A percentile compares a stretch with the other conserved stretches of the same genome.
phyloP scores from a whole-genome alignment of 2,888 invertebrate species.

The Mythimna albipuncta region DNA sequence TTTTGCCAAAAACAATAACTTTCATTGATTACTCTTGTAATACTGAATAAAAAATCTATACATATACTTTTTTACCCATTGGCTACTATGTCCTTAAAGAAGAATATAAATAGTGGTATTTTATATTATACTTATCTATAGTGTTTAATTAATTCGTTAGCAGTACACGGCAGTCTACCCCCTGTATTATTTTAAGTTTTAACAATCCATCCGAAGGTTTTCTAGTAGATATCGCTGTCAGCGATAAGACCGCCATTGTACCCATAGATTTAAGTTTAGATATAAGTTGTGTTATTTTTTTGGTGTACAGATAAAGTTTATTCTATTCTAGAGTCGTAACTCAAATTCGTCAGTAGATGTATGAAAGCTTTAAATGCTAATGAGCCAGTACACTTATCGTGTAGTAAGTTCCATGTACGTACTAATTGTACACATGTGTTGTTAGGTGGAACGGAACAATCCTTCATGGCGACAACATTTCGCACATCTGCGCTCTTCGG shows the following conservation, averaged over 20 bases:
- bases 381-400: constrained; percentile 46
- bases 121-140: too few relatives aligned
- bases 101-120: constrained; percentile 2
- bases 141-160: too few relatives aligned
- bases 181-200: too few relatives aligned
- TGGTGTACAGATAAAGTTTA: too few relatives aligned
- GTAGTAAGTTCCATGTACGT: constrained; percentile 52
- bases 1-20: constrained; percentile 50
- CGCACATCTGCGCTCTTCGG: constrained; percentile 84
- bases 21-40: constrained; percentile 31
- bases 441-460: constrained; percentile 79
- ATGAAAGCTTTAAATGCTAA: constrained; percentile 44
- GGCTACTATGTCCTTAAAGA: constrained; percentile 13
- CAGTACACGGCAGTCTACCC: too few relatives aligned
- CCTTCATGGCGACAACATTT: constrained; percentile 78
- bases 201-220: too few relatives aligned
- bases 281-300: too few relatives aligned
- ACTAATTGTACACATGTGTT: constrained; percentile 75
- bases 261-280: too few relatives aligned
- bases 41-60: constrained; percentile 23
- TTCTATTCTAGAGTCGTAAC: not conserved
- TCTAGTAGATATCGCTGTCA: too few relatives aligned
- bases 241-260: too few relatives aligned
- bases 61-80: constrained; percentile 19
- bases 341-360: constrained; percentile 12